Conservation (phyloP, 2,113 vertebrate genomes). For the Dryoscopus gambensis region DNA sequence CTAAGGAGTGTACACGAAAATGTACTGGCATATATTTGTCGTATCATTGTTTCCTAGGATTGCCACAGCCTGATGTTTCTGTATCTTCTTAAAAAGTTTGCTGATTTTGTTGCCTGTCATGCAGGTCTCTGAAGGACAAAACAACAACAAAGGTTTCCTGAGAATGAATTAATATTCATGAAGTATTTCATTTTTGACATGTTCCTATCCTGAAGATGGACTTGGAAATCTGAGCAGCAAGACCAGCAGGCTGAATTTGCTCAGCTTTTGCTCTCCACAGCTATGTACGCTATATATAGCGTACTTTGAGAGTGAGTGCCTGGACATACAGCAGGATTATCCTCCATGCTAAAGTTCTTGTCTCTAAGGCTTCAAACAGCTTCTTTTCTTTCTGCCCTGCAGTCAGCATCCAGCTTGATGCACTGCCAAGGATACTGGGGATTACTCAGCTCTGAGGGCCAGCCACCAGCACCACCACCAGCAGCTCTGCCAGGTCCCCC, state of each 20-base stretch:
- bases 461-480: neutral
- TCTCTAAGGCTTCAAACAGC: neutral
- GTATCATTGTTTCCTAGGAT: neutral
- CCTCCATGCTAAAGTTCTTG: neutral
- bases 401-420: neutral
- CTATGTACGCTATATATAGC: rapidly evolving
- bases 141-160: neutral
- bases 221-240: neutral
- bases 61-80: neutral
- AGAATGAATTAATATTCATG: neutral
- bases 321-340: neutral
- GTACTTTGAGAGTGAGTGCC: neutral
- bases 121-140: neutral
- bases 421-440: neutral
- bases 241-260: neutral
- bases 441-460: neutral
- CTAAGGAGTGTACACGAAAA: neutral
- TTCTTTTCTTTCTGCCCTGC: neutral
- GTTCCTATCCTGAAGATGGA: neutral
- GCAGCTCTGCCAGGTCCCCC: neutral
- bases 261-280: neutral
- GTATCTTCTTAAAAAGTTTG: neutral
- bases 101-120: neutral
- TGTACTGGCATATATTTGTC: neutral
- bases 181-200: neutral